Conservation (phyloP, 2,113 vertebrate genomes). For the Alethe diademata region DNA sequence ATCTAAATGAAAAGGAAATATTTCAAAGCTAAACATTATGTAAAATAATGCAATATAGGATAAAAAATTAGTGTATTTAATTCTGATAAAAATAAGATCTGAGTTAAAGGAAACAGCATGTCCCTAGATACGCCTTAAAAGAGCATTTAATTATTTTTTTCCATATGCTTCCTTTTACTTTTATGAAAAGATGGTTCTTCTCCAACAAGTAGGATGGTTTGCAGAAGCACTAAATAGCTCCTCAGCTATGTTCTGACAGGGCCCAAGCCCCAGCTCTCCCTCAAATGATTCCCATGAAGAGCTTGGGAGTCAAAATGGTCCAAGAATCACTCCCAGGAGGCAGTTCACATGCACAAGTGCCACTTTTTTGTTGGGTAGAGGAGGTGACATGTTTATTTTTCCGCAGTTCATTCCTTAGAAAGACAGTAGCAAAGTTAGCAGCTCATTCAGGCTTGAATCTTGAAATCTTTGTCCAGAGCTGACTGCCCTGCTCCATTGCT, state of each 20-base stretch:
- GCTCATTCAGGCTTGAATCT: background rate
- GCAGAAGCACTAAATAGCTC: background rate
- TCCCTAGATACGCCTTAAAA: background rate
- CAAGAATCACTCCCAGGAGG: background rate
- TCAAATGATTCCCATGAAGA: background rate
- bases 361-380: background rate
- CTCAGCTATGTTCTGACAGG: background rate
- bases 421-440: background rate
- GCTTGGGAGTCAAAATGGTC: background rate
- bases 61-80: background rate
- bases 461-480: background rate
- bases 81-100: background rate
- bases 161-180: background rate
- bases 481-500: background rate
- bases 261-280: background rate
- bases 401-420: background rate
- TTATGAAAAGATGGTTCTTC: background rate
- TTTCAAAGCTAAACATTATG: background rate
- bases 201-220: background rate
- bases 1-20: background rate
- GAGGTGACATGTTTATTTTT: background rate
- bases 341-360: background rate
- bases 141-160: background rate
- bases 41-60: background rate
- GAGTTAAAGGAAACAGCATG: background rate